Base-by-base conservation (phyloP, 2,113 vertebrate species). In the Caloenas nicobarica region DNA sequence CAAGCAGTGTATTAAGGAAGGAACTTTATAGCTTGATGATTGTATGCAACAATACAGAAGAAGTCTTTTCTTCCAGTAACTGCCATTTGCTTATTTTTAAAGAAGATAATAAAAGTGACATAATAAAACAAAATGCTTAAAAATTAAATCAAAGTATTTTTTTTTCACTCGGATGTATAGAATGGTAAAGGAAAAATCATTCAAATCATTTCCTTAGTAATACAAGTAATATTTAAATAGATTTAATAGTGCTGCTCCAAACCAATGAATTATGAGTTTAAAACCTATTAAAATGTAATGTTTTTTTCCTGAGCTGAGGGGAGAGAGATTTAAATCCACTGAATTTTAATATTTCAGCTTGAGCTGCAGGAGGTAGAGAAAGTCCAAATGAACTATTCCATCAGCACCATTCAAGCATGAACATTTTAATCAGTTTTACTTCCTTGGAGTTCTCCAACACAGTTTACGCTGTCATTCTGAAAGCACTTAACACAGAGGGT, bases 331-430 rank as follows among this genome's bases (percentile, higher is more conserved):
- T 98, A 98, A 98, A 98, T 98, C 98, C 98, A 98, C 98, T 98
- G 98, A 98, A 98, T 98, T 98, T 98, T 98, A 98, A 98, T 98
- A 98, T 98, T 98, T 98, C 98, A 98, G 98, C 98, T 98, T 98
- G 97, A 98, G 98, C 98, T 98, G 98, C 98, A 98, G 98, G 98
- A 98, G 98, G 98, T 98, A 98, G 97, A 98, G 98, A 98, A 98
- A 98, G 98, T 98, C 98, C 98, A 98, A 98, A 98, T 98, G 98
- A 98, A 98, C 98, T 98, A 98, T 98, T 98, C 98, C 98, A 98
- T 98, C 98, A 98, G 97, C 98, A 98, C 97, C 98, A 98, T 98
- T 98, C 97, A 98, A 98, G 98, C 98, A 98, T 98, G 98, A 98
- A 98, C 98, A 98, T 98, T 98, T 98, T 98, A 98, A 98, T 98